Evolutionary conservation across 2,888 invertebrate species (phyloP).

Genomic region (Lacanobia wlatinum): DNA sequence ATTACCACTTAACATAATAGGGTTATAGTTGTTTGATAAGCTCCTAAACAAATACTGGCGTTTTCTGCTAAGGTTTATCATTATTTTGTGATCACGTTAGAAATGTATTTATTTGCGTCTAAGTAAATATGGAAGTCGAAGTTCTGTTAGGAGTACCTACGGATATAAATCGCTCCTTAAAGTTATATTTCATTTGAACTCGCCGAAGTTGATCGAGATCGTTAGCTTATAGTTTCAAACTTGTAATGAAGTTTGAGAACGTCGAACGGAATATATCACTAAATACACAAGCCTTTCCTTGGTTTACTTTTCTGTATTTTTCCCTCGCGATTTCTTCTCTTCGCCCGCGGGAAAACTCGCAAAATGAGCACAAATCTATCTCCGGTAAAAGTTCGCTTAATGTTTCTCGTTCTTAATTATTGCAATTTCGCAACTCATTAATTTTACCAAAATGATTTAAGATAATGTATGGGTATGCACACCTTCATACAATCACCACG

Average conservation of each 20-base stretch:
- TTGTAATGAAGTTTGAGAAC: slow-evolving; percentile 47
- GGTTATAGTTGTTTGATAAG: slow-evolving; percentile 7
- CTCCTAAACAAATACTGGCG: slow-evolving; percentile 5
- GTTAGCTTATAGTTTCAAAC: slow-evolving; percentile 53
- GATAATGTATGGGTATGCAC: too few relatives aligned
- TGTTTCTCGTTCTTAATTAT: slow-evolving; percentile 27
- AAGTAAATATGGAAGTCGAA: slow-evolving; percentile 2
- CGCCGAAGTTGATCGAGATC: slow-evolving; percentile 33
- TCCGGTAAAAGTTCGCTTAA: neutral
- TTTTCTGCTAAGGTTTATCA: neutral
- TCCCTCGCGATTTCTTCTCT: neutral
- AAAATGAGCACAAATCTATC: slow-evolving; percentile 29
- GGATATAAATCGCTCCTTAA: slow-evolving; percentile 24
- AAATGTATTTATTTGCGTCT: neutral
- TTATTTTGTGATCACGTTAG: too few relatives aligned
- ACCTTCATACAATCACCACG: neutral
- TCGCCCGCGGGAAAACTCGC: slow-evolving; percentile 6
- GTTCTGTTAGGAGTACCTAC: slow-evolving; percentile 20
- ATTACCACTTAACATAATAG: slow-evolving; percentile 23
- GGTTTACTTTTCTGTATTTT: slow-evolving; percentile 16
- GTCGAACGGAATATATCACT: slow-evolving; percentile 25
- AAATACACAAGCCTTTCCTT: slow-evolving; percentile 9
- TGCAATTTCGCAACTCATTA: slow-evolving; percentile 26
- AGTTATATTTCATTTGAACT: slow-evolving; percentile 45
- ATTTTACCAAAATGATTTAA: neutral